These are phyloP conservation scores for Carpatolechia fugitivella DNA, from an alignment of 2,888 invertebrate genomes.

Conservation along the genomic window DNA sequence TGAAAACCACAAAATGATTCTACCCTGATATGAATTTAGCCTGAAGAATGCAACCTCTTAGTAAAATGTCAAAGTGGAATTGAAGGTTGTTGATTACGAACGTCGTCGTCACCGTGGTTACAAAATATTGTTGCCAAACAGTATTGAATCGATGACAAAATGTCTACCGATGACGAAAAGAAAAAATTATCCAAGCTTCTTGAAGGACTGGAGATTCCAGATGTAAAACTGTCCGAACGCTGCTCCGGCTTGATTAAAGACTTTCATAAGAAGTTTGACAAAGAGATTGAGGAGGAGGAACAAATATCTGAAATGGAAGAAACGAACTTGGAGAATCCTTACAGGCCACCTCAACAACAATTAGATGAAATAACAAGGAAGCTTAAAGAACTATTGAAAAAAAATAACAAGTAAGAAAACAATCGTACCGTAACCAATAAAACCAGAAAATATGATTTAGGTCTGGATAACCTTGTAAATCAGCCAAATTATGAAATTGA, in stretches of 20 bases:
- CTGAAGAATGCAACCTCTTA: too few relatives aligned
- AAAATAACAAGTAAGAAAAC: slow-evolving; percentile 44
- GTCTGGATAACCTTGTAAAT: too few relatives aligned
- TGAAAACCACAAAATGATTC: neutral
- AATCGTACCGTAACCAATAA: too few relatives aligned
- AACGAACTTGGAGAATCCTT: slow-evolving; percentile 52
- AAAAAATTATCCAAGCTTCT: slow-evolving; percentile 56
- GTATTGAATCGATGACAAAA: too few relatives aligned
- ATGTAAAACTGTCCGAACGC: slow-evolving; percentile 55
- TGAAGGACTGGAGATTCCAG: slow-evolving; percentile 57
- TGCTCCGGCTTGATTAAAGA: slow-evolving; percentile 52
- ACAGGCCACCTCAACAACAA: slow-evolving; percentile 46
- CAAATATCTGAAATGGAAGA: slow-evolving; percentile 21
- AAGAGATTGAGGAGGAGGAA: slow-evolving; percentile 44
- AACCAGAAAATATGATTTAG: too few relatives aligned
- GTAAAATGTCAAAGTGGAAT: too few relatives aligned
- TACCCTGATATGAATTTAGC: neutral
- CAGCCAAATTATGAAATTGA: too few relatives aligned
- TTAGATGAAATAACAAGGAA: slow-evolving; percentile 58
- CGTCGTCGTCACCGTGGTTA: neutral
- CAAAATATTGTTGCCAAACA: neutral
- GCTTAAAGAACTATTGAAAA: slow-evolving; percentile 42
- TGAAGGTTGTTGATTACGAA: too few relatives aligned
- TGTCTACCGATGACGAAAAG: slow-evolving; percentile 70
- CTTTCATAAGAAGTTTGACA: slow-evolving; percentile 49